Base-by-base conservation (phyloP, 2,797 vertebrate species). In the Menidia menidia region DNA sequence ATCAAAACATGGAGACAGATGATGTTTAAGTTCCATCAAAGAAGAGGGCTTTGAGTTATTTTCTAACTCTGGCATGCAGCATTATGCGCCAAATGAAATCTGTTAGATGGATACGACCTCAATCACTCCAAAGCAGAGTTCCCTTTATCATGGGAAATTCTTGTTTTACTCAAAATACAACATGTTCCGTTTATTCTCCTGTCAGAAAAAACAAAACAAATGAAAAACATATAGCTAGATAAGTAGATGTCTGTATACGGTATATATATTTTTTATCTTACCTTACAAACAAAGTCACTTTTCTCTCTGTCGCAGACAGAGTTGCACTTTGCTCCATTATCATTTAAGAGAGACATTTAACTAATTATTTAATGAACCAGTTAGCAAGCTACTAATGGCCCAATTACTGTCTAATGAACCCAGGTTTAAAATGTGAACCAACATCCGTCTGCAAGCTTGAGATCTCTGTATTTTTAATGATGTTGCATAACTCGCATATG, bases 321-420 rank as follows among this genome's bases (percentile, higher is more conserved):
- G 32, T 42, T 57, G 42, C 10, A 13, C 8, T 50, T 41, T 52
- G 16, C 31, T 60, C 3, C 31, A 48, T 12, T 41, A 42, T 4
- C 7, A 30, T 51, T 44, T 30, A 9, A 44, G 4, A 4, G 19
- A 53, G 15, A 56, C 43, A 41, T 71, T n/a, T 15, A 31, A 31
- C 16, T 30, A n/a, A 33, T 52, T 45, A 9, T 47, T 60, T 43
- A 54, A 57, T 48, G 43, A 47, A 19, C 30, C 42, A 64, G 14
- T 60, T 42, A 71, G 14, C 45, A 1, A 8, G 30, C 19, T 53
- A 53, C 41, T 48, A 69, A 44, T 58, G 19, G 11, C 12, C 2
- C 43, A 39, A 30, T 60, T 25, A 33, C 35, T 43, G 43, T 35
- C 19, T 52, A 52, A 30, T 52, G 50, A 52, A 52, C 41, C 10